Evolutionary conservation across 1,140 invertebrate species (phyloP).

Genomic region (Zaprionus lachaisei): DNA sequence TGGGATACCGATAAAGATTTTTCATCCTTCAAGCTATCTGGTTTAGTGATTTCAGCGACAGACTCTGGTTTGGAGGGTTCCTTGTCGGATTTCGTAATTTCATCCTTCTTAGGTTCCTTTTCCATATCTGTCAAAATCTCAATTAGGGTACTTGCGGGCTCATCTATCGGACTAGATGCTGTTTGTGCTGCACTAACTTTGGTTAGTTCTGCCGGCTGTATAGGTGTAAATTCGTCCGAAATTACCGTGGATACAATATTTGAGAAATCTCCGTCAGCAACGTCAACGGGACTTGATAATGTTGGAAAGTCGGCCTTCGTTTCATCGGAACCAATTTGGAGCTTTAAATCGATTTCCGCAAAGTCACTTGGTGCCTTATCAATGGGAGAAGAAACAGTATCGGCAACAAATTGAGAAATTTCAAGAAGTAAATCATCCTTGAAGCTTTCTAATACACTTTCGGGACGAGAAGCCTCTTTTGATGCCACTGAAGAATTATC

Average conservation of each 20-base stretch:
- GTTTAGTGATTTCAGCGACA: slow-evolving; percentile 25
- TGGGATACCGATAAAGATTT: slow-evolving; percentile 26
- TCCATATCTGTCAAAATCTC: slow-evolving; percentile 18
- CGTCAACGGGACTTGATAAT: slow-evolving; percentile 30
- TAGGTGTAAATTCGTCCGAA: background rate
- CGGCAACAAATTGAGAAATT: slow-evolving; percentile 1
- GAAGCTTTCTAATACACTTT: slow-evolving; percentile 15
- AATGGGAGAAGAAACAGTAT: slow-evolving; percentile 35
- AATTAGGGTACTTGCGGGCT: background rate
- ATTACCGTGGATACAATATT: background rate
- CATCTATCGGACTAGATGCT: slow-evolving; percentile 20
- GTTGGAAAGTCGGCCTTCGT: slow-evolving; percentile 9
- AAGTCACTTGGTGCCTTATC: slow-evolving; percentile 20
- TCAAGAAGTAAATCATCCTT: slow-evolving; percentile 40
- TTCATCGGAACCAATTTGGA: background rate
- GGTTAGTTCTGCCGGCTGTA: slow-evolving; percentile 34
- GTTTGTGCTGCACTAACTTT: slow-evolving; percentile 15
- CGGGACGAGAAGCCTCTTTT: slow-evolving; percentile 43
- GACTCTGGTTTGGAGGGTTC: slow-evolving; percentile 31
- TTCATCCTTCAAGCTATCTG: slow-evolving; percentile 14
- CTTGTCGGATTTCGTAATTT: slow-evolving; percentile 28
- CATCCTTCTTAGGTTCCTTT: slow-evolving; percentile 20
- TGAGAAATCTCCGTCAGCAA: slow-evolving; percentile 26
- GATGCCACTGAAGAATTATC: slow-evolving; percentile 19
- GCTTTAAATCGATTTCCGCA: background rate